These are phyloP conservation scores for Drosophila demipolita DNA, from an alignment of 2,888 invertebrate genomes.

Conservation along the genomic window DNA sequence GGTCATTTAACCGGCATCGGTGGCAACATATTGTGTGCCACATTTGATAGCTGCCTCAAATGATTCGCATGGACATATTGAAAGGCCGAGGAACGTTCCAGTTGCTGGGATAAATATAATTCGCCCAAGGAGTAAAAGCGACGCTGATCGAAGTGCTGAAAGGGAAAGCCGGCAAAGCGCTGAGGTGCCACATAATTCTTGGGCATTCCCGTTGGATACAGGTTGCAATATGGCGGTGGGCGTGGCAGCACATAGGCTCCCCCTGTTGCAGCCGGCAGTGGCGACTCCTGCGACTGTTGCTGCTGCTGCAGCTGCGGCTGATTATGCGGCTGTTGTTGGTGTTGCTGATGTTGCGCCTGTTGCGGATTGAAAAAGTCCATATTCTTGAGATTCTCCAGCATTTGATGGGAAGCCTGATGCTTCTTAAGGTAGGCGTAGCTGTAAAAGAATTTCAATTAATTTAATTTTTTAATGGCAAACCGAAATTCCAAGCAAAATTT, in stretches of 20 bases:
- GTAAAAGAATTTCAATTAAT: background rate
- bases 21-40: conserved; percentile 67
- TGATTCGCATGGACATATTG: conserved; percentile 84
- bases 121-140: conserved; percentile 84
- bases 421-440: conserved; percentile 87
- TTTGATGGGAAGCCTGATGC: conserved; percentile 84
- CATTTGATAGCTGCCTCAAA: conserved; percentile 74
- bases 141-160: conserved; percentile 82
- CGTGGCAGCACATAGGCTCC: conserved; percentile 57
- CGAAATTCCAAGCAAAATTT: background rate
- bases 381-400: conserved; percentile 82
- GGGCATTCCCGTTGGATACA: conserved; percentile 46
- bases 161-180: conserved; percentile 80
- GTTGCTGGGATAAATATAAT: conserved; percentile 83
- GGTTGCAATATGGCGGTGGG: conserved; percentile 52
- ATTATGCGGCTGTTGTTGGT: conserved; percentile 32
- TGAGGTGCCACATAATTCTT: conserved; percentile 61
- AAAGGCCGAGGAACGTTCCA: conserved; percentile 84
- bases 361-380: conserved; percentile 76
- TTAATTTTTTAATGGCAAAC: background rate
- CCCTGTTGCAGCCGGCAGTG: conserved; percentile 12
- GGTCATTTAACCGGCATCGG: conserved; percentile 84
- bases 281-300: conserved; percentile 4
- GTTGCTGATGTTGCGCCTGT: conserved; percentile 38
- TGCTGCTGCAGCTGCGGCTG: conserved; percentile 41